Base-by-base conservation (phyloP, 2,888 invertebrate species). In the Mamestra brassicae region DNA sequence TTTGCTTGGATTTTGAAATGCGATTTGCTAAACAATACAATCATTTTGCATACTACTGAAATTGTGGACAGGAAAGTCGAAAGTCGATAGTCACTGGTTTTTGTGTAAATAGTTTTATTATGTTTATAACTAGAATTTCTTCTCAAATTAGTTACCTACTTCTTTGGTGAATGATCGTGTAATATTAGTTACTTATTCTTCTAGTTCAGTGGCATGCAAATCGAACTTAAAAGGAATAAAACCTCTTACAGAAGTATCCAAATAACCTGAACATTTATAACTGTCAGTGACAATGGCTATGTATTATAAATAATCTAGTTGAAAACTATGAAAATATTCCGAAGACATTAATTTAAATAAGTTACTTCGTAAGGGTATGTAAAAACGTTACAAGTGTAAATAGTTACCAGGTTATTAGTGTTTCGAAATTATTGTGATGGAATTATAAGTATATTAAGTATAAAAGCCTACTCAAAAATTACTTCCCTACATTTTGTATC, bases 301-400 rank as follows among this genome's bases (percentile, higher is more conserved):
- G 68, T 81, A 78, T 38, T 60, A 57, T 60, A 55, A 61, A 15
- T 65, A 81, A 62, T 60, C 64, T 83, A 85, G 74, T 57, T 69
- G 57, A 69, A 71, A 83, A 83, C 69, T 76, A 80, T 72, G 55
- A 73, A 82, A 81, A 79, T 85, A 85, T 61, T 80, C 67, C 61
- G 71, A 69, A 65, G 45, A 63, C 52, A 76, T 79, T 80, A 75
- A 62, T 79, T 79, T 78, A 64, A 74, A 64, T 71, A 52, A 60
- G 5, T 57, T 50, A 71, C 38, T 64, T 62, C 50, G 13, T 82
- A 85, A 80, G 78, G 6, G n/a, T 57, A 69, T 87, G 85, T 87
- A 86, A 83, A 87, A 84, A 86, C 77, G 85, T 88, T 88, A 69
- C 42, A 60, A 65, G 11, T 88, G 87, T 88, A 88, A 81, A 88